Percentiles rank a stretch among this genome's conserved stretches.
Conservation (phyloP, 1,140 invertebrate genomes). For the Macrosteles quadrilineatus region DNA sequence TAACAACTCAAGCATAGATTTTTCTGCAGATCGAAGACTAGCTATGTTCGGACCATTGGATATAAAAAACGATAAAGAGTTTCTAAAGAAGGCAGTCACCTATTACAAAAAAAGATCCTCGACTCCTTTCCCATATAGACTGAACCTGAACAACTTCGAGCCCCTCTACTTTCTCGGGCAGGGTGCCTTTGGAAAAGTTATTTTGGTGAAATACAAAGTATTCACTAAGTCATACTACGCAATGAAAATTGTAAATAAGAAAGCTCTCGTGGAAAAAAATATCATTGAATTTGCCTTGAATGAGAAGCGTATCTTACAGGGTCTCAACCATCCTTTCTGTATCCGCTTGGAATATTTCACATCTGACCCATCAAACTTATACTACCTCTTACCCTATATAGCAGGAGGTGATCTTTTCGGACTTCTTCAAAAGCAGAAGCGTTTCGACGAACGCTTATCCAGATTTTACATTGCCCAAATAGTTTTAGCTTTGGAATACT, state of each 20-base stretch:
- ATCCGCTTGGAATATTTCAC: slow-evolving; percentile 83
- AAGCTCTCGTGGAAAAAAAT: slow-evolving; percentile 80
- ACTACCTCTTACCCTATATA: slow-evolving; percentile 78
- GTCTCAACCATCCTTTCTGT: slow-evolving; percentile 80
- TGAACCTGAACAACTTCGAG: slow-evolving; percentile 50
- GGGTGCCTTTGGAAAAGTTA: slow-evolving; percentile 87
- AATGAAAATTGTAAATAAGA: slow-evolving; percentile 91
- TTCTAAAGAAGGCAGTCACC: too few relatives aligned
- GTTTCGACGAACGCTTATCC: slow-evolving; percentile 77
- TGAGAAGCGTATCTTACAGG: slow-evolving; percentile 82
- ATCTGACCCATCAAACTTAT: slow-evolving; percentile 84
- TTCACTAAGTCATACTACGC: slow-evolving; percentile 64
- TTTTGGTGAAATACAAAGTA: slow-evolving; percentile 69
- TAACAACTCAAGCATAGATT: too few relatives aligned
- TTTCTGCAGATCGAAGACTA: neutral
- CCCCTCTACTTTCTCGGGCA: slow-evolving; percentile 77
- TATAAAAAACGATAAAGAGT: neutral
- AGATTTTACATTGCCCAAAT: slow-evolving; percentile 95
- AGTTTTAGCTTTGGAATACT: slow-evolving; percentile 88
- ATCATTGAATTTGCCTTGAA: slow-evolving; percentile 83
- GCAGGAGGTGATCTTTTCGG: slow-evolving; percentile 84
- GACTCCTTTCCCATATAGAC: neutral
- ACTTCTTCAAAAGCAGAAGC: slow-evolving; percentile 60
- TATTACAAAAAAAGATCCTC: neutral
- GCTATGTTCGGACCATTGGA: neutral